These are phyloP conservation scores for Drosophila tanythrix DNA, from an alignment of 2,888 invertebrate genomes.

Conservation along the genomic window DNA sequence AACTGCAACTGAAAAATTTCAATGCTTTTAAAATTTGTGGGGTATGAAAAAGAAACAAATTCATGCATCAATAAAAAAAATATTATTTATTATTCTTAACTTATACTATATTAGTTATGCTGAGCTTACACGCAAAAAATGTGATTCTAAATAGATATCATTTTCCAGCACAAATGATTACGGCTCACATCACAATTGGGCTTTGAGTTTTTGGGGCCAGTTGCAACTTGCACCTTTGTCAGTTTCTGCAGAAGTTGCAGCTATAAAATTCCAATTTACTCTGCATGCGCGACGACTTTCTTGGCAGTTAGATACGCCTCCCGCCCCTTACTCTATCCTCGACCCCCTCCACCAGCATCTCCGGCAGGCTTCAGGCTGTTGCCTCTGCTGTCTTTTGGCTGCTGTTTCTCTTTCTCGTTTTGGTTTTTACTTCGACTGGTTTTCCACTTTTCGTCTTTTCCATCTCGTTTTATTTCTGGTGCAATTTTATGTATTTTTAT, in stretches of 20 bases:
- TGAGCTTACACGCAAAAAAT: not conserved
- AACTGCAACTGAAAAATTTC: not conserved
- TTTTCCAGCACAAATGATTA: constrained; percentile 31
- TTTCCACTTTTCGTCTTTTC: constrained; percentile 35
- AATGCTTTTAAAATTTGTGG: not conserved
- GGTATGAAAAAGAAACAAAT: not conserved
- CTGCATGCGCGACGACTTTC: constrained; percentile 73
- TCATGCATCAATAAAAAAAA: not conserved
- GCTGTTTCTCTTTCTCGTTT: constrained; percentile 41
- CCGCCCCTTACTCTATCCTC: constrained; percentile 7
- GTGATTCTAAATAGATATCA: constrained; percentile 4
- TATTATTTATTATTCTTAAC: not conserved
- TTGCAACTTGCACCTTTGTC: constrained; percentile 67
- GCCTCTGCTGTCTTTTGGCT: constrained; percentile 50
- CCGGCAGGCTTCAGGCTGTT: constrained; percentile 47
- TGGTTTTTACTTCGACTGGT: constrained; percentile 30
- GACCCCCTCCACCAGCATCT: not conserved
- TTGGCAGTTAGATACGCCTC: constrained; percentile 69
- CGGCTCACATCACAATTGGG: constrained; percentile 19
- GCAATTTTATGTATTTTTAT: constrained; percentile 79
- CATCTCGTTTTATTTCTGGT: constrained; percentile 51
- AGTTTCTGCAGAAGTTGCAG: constrained; percentile 59
- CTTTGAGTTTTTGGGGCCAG: constrained; percentile 14
- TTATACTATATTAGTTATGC: not conserved
- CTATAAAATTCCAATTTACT: constrained; percentile 78